Conservation (phyloP, 1,140 invertebrate species). For the Galendromus occidentalis region DNA sequence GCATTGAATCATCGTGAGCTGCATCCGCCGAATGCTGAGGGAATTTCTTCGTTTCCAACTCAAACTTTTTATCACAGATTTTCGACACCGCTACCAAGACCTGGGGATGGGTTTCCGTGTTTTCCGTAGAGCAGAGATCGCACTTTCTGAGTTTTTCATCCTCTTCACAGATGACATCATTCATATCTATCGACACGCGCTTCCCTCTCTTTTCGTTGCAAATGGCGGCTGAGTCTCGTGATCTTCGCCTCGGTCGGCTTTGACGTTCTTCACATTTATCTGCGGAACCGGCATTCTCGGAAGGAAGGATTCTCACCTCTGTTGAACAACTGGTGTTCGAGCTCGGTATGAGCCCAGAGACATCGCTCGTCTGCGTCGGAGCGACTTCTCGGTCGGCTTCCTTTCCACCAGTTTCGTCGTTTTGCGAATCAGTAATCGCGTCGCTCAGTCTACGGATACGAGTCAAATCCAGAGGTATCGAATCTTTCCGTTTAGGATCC, state of each 20-base stretch:
- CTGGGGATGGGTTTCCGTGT: not conserved
- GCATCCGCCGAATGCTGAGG: too few species aligned
- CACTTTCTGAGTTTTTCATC: not conserved
- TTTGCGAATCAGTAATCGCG: not conserved
- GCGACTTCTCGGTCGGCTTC: too few species aligned
- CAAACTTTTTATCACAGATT: not conserved
- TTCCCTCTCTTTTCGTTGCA: not conserved
- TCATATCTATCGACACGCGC: not conserved
- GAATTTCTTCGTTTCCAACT: not conserved
- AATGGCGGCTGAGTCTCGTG: not conserved
- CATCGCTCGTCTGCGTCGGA: too few species aligned
- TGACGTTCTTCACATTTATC: not conserved
- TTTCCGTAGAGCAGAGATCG: not conserved
- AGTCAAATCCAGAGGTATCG: not conserved
- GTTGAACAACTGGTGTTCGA: too few species aligned
- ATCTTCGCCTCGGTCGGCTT: not conserved
- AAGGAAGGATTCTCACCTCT: not conserved
- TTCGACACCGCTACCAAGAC: not conserved
- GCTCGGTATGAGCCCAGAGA: too few species aligned
- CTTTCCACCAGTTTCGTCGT: not conserved
- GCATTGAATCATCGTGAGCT: too few species aligned
- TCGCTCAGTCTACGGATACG: not conserved
- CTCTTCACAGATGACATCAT: not conserved
- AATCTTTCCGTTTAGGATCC: not conserved
- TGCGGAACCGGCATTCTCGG: not conserved